Base-by-base conservation (phyloP, 1,140 invertebrate species). In the Tenebrio molitor region DNA sequence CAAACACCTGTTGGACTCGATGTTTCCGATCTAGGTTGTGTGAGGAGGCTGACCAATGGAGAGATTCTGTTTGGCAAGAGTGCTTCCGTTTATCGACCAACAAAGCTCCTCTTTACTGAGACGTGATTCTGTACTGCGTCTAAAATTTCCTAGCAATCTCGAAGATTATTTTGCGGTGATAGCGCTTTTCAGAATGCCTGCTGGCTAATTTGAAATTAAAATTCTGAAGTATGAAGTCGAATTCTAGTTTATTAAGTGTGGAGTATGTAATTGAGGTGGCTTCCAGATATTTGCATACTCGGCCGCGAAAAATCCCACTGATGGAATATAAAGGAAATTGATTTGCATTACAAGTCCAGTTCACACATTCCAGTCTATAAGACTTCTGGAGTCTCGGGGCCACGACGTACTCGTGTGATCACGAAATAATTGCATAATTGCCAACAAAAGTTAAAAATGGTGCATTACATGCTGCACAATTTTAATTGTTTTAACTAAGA, bases 321-420 rank as follows among this genome's bases (percentile, higher is more conserved):
- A 39, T 39, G 12, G 36, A 7, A 12, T 39, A 39, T 39, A 53
- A 53, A 53, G 46, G 46, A 53, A 53, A 53, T 53, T 53, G 46
- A 53, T 53, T 53, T 39, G 36, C 36, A 39, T 39, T 39, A 39
- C 36, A 23, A 19, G 46, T 53, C 46, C 46, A 19, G 19, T 53
- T 53, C 46, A 53, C 46, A 53, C 46, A 53, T 53, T 53, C 46
- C 46, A 53, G 46, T 14, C 2, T 2, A n/a, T 2, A 7, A 7
- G 36, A 2, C 6, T 5, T 5, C 4, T 39, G n/a, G 36, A 39
- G 14, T 3, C 46, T 53, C 14, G 46, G 46, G 46, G 46, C 19
- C 46, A 23, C 46, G 14, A 21, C 46, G 46, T 53, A 53, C 46
- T 53, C 46, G 19, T 53, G 46, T 53, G 42, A 46, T 46, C n/a